A percentile compares a stretch with the other conserved stretches of the same genome.
Conservation (phyloP, 1,140 invertebrate genomes). For the Zaprionus ornatus region DNA sequence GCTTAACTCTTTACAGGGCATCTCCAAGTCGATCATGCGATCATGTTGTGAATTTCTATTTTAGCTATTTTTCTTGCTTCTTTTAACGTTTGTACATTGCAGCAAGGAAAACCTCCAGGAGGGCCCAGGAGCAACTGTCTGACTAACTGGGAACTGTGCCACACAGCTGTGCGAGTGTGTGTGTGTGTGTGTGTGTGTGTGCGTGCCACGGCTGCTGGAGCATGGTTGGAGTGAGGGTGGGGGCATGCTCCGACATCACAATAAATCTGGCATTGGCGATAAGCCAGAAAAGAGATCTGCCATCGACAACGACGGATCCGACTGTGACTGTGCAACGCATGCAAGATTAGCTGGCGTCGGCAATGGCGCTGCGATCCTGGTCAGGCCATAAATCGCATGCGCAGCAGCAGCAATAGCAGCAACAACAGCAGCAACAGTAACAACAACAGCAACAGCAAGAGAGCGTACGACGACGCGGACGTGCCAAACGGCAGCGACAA, state of each 20-base stretch:
- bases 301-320: constrained; percentile 40
- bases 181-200: constrained; percentile 1
- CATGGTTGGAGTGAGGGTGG: background rate
- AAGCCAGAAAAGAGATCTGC: constrained; percentile 47
- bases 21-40: background rate
- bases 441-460: constrained; percentile 8
- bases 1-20: background rate
- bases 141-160: constrained; percentile 47
- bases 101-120: constrained; percentile 25
- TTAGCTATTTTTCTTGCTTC: background rate
- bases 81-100: background rate
- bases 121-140: constrained; percentile 14
- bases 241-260: constrained; percentile 60
- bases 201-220: constrained; percentile 4
- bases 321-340: constrained; percentile 76
- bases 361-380: constrained; percentile 74
- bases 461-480: constrained; percentile 66
- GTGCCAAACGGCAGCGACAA: constrained; percentile 75
- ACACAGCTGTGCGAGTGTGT: constrained; percentile 10
- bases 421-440: constrained; percentile 28
- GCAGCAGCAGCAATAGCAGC: constrained; percentile 24
- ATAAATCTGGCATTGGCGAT: constrained; percentile 68
- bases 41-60: constrained; percentile 3
- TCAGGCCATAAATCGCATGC: constrained; percentile 73
- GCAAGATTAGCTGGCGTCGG: constrained; percentile 74